Base-by-base conservation (phyloP, 2,113 vertebrate species). In the Petrocephalus zakoni region DNA sequence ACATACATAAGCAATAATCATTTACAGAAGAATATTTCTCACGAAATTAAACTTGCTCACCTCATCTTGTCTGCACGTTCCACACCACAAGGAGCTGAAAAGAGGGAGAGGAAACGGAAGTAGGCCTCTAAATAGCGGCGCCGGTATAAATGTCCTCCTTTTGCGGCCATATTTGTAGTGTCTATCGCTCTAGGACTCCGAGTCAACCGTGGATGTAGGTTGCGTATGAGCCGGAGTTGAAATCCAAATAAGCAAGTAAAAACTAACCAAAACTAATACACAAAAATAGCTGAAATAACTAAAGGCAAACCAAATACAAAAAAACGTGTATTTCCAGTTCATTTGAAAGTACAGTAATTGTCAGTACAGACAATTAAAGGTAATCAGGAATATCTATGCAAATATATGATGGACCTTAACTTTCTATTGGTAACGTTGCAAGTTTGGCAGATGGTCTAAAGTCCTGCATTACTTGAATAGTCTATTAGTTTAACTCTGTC, bases 51-150 rank as follows among this genome's bases (percentile, higher is more conserved):
- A 72, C 0, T 10, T 13, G 0, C 82, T 84, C 13, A 92, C 92
- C 87, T 95, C 94, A 94, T 96, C 88, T 90, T 89, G 0, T 42
- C 34, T 4, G 29, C 42, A 47, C 0, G 9, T 52, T 75, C 87
- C 42, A 6, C 52, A 3, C 11, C 89, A 37, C 4, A 89, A 90
- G 89, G 89, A 87, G 84, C 53, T 91, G 92, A 93, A 95, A 94
- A 95, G 91, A 90, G 94, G 90, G 93, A 92, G 92, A 87, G 1
- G 0, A 0, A 4, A 0, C 5, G 92, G 90, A 90, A 94, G 90
- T 94, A 88, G 53, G 21, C 91, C 93, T 92, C 85, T 46, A 52
- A 89, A 92, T 94, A 94, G 92, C 94, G 34, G 25, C 85, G 83
- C 0, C 0, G 1, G 1, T 2, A 0, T 0, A 0, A 55, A 49